These are phyloP conservation scores for Typhlomys cinereus DNA, from an alignment of 2,113 vertebrate species.

Conservation along the genomic window DNA sequence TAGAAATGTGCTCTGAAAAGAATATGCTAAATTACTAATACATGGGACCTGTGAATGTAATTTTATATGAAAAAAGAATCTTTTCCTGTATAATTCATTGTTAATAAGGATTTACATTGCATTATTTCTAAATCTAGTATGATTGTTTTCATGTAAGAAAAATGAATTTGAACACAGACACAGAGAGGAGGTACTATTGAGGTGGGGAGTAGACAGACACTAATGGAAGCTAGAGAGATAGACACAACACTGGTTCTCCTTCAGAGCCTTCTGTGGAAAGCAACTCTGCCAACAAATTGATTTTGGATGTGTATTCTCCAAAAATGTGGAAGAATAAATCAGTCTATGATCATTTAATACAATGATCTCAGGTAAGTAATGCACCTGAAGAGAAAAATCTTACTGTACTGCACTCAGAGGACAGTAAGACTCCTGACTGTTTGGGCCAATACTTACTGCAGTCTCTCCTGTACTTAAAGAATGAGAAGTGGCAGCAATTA, in stretches of 20 bases:
- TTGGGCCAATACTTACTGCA: no score
- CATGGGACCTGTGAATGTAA: neutral
- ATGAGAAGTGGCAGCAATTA: neutral
- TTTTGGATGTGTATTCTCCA: neutral
- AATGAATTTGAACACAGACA: neutral
- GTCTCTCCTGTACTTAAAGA: neutral
- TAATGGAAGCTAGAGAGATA: no score
- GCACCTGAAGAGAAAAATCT: neutral
- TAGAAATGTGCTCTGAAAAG: neutral
- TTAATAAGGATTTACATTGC: neutral
- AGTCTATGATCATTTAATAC: neutral
- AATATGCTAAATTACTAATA: neutral
- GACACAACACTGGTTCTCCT: neutral
- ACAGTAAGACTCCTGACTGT: neutral
- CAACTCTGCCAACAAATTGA: accelerated
- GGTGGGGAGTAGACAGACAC: neutral
- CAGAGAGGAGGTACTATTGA: neutral
- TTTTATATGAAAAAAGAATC: neutral
- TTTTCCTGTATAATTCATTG: neutral
- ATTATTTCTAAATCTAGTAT: neutral
- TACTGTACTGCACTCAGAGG: neutral
- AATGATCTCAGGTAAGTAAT: neutral
- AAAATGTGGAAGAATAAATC: neutral
- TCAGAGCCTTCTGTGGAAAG: neutral
- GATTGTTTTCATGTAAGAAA: neutral